Conservation (phyloP, 2,797 vertebrate species). For the Melopsittacus undulatus region DNA sequence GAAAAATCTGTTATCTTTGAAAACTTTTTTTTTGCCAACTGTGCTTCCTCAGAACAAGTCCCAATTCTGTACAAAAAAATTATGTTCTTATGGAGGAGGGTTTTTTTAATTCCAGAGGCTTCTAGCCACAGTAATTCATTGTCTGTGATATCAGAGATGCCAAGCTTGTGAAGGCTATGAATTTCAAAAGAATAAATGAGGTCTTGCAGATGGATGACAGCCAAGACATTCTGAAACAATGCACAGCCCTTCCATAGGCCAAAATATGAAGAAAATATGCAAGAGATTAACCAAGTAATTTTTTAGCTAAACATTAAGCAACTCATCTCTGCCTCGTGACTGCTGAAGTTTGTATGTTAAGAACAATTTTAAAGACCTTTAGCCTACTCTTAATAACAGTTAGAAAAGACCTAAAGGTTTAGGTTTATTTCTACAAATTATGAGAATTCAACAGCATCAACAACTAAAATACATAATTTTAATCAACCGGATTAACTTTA, state of each 20-base stretch:
- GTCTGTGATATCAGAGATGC: constrained; percentile 40
- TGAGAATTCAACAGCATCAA: not conserved
- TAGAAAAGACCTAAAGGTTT: not conserved
- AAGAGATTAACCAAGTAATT: not conserved
- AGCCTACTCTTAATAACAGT: not conserved
- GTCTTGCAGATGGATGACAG: constrained; percentile 19
- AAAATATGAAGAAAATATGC: constrained; percentile 32
- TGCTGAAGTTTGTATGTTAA: not conserved
- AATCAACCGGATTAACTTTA: not conserved
- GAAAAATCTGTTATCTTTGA: constrained; percentile 38
- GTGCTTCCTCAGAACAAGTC: constrained; percentile 45
- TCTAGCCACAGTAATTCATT: constrained; percentile 60
- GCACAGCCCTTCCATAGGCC: constrained; percentile 16
- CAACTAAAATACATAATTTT: not conserved
- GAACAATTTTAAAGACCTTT: not conserved
- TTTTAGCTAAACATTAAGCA: constrained; percentile 33
- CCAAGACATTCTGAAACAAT: constrained; percentile 59
- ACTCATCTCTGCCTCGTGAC: not conserved
- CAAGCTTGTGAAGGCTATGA: constrained; percentile 35
- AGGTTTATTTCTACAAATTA: not conserved
- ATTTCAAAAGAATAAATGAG: constrained; percentile 69
- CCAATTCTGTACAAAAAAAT: not conserved
- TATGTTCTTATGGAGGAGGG: not conserved
- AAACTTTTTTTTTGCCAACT: not conserved
- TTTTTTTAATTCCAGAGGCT: constrained; percentile 24